These are phyloP conservation scores for Anguilla anguilla DNA, from an alignment of 2,797 vertebrate genomes.

Conservation along the genomic window DNA sequence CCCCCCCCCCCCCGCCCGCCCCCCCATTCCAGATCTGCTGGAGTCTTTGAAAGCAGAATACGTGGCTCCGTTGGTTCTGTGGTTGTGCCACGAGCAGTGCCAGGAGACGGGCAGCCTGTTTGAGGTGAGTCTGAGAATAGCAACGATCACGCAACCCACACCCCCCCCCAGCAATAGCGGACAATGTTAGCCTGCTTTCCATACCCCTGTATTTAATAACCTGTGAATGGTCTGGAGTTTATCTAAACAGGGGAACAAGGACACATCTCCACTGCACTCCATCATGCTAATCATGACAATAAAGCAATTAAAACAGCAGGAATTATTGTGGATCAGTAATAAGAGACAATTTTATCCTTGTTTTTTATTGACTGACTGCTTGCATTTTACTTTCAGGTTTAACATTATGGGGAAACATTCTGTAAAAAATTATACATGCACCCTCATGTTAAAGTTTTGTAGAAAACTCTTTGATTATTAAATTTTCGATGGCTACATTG, in stretches of 20 bases:
- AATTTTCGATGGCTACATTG: background rate
- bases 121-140: slow-evolving; percentile 77
- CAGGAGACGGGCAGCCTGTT: slow-evolving; percentile 89
- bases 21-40: slow-evolving; percentile 75
- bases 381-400: background rate
- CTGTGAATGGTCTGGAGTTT: background rate
- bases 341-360: background rate
- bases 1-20: background rate
- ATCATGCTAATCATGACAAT: background rate
- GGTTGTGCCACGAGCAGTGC: slow-evolving; percentile 93
- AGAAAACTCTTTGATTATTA: background rate
- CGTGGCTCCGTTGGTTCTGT: slow-evolving; percentile 89
- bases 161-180: background rate
- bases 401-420: background rate
- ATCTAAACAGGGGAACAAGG: background rate
- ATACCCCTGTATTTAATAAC: background rate
- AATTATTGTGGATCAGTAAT: background rate
- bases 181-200: too few relatives aligned
- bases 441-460: background rate
- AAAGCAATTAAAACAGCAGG: background rate
- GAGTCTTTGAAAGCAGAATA: slow-evolving; percentile 89
- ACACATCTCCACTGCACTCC: background rate
- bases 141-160: background rate
- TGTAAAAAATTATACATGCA: background rate
- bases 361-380: background rate